phyloP scores from a whole-genome alignment of 2,888 invertebrate species.

The Athetis lepigone region DNA sequence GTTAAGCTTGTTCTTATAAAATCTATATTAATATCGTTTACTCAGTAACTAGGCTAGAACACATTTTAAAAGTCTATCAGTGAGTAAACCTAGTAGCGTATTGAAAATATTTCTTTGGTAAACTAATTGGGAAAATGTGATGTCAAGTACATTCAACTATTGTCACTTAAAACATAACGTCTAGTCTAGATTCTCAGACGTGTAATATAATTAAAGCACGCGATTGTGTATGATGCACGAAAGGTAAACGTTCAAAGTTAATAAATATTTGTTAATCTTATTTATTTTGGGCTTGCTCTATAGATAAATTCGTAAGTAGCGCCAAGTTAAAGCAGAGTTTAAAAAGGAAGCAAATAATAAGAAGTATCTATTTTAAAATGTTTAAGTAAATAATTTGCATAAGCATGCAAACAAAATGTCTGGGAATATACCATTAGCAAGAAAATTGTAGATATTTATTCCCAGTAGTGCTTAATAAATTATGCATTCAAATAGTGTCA shows the following conservation, averaged over 20 bases:
- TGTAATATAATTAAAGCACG: conserved; percentile 14
- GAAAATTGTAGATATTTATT: conserved; percentile 8
- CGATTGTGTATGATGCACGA: conserved; percentile 31
- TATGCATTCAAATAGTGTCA: conserved; percentile 33
- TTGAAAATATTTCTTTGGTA: too few relatives aligned
- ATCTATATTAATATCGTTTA: too few relatives aligned
- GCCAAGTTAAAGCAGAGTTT: too few relatives aligned
- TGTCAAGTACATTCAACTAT: too few relatives aligned
- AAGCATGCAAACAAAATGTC: background rate
- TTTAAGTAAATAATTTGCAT: conserved; percentile 6
- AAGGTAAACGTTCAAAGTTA: conserved; percentile 6
- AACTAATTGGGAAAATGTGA: too few relatives aligned
- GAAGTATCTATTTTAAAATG: background rate
- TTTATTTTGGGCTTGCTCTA: background rate
- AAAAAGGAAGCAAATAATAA: background rate
- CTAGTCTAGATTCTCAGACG: background rate
- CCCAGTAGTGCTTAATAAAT: conserved; percentile 20
- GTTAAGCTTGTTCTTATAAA: too few relatives aligned
- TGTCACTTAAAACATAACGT: conserved; percentile 12
- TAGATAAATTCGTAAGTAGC: background rate
- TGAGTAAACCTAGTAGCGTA: too few relatives aligned
- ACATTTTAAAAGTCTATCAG: too few relatives aligned
- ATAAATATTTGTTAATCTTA: conserved; percentile 20
- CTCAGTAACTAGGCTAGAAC: too few relatives aligned
- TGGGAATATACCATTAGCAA: conserved; percentile 18